A percentile compares a stretch with the other conserved stretches of the same genome.
Evolutionary conservation across 2,888 invertebrate species (phyloP).

Genomic region (Chaetoderma sp.): DNA sequence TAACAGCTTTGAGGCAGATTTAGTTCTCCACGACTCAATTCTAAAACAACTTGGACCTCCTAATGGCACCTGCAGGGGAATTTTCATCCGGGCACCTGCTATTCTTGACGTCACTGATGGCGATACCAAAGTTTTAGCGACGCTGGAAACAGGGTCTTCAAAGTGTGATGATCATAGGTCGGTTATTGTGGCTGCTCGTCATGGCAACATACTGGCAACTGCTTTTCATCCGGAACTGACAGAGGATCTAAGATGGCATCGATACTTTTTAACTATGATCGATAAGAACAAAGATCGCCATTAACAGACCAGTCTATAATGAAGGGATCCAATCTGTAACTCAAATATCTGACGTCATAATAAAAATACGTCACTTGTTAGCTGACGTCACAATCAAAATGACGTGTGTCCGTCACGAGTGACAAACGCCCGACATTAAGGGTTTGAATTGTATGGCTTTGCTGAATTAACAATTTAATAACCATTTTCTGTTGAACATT

Average conservation of each 20-base stretch:
- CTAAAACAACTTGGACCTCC: neutral
- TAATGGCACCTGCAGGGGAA: slow-evolving; percentile 39
- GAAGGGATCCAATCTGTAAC: no score
- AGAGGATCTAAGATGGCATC: slow-evolving; percentile 55
- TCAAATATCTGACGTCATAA: no score
- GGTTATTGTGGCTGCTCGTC: slow-evolving; percentile 54
- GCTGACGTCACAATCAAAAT: no score
- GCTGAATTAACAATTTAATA: no score
- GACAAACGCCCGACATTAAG: no score
- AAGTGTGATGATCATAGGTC: slow-evolving; percentile 19
- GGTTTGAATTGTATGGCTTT: no score
- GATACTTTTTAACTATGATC: slow-evolving; percentile 49
- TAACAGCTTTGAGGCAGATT: slow-evolving; percentile 50
- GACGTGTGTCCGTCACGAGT: no score
- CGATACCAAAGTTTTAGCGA: slow-evolving; percentile 44
- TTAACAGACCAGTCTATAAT: no score
- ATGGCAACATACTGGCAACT: slow-evolving; percentile 52
- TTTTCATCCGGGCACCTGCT: slow-evolving; percentile 61
- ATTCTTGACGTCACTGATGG: slow-evolving; percentile 39
- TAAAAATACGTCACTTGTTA: no score
- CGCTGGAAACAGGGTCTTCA: slow-evolving; percentile 30
- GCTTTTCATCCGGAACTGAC: slow-evolving; percentile 63
- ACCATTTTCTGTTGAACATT: no score
- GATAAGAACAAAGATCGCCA: neutral
- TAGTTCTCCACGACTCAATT: slow-evolving; percentile 35